Percentiles rank a stretch among this genome's conserved stretches.
These are phyloP conservation scores for Melanotaenia pygmaea DNA, from an alignment of 2,797 vertebrate species.

Conservation along the genomic window DNA sequence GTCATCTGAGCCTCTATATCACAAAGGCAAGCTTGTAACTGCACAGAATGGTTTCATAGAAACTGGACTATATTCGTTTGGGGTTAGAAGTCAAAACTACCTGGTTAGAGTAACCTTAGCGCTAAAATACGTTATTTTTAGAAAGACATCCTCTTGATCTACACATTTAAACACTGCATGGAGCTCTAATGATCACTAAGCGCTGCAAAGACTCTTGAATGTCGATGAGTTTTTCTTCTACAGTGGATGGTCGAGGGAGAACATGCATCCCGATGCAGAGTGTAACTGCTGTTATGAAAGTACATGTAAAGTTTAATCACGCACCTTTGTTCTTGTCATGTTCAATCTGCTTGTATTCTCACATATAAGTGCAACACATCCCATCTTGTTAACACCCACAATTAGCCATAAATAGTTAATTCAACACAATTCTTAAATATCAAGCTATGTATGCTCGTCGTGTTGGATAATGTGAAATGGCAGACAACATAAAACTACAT, in stretches of 20 bases:
- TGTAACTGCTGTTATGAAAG: background rate
- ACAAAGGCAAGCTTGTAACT: too few species aligned
- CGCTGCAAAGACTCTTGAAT: background rate
- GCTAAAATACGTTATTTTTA: too few species aligned
- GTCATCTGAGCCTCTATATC: too few species aligned
- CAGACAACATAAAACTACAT: background rate
- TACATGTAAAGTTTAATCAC: conserved; percentile 23
- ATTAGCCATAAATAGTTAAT: conserved; percentile 39
- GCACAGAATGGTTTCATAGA: too few species aligned
- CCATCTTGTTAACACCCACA: conserved; percentile 39
- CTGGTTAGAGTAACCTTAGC: too few species aligned
- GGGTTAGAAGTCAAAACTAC: too few species aligned
- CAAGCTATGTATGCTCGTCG: conserved; percentile 13
- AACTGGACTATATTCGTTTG: too few species aligned
- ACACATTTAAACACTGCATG: too few species aligned
- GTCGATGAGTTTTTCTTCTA: background rate
- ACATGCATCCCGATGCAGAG: background rate
- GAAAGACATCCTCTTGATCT: too few species aligned
- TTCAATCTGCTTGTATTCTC: conserved; percentile 39
- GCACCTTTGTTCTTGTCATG: conserved; percentile 40
- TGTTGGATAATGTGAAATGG: background rate
- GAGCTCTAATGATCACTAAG: too few species aligned
- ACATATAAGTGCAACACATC: conserved; percentile 11
- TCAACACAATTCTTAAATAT: conserved; percentile 21
- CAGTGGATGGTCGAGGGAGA: conserved; percentile 1